These are phyloP conservation scores for Hemithea aestivaria DNA, from an alignment of 2,888 invertebrate genomes.

Conservation along the genomic window DNA sequence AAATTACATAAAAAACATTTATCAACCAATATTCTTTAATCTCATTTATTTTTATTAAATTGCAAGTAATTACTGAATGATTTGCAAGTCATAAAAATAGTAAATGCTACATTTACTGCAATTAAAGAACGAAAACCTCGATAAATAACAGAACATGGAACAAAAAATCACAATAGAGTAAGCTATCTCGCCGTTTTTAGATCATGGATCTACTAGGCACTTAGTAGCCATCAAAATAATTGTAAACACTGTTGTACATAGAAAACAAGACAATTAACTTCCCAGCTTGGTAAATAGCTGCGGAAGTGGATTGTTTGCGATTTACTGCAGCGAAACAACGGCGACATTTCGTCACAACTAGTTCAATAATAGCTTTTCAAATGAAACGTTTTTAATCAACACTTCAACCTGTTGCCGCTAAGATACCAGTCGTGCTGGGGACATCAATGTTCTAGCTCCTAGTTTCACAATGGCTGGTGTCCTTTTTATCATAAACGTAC, in stretches of 20 bases:
- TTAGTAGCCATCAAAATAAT: conserved; percentile 14
- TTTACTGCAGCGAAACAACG: conserved; percentile 31
- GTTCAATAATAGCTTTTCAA: conserved; percentile 29
- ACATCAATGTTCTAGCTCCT: conserved; percentile 4
- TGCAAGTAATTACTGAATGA: too few relatives aligned
- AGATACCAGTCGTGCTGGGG: conserved; percentile 17
- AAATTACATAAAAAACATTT: too few relatives aligned
- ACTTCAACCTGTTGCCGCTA: conserved; percentile 19
- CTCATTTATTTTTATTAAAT: too few relatives aligned
- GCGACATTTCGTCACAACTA: conserved; percentile 31
- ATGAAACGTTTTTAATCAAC: conserved; percentile 5
- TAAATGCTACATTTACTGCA: too few relatives aligned
- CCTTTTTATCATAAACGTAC: conserved; percentile 79
- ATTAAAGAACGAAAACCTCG: too few relatives aligned
- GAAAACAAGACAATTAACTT: conserved; percentile 16
- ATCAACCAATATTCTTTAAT: too few relatives aligned
- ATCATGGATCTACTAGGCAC: background rate
- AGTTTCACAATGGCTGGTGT: conserved; percentile 69
- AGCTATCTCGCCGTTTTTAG: background rate
- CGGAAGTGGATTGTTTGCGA: conserved; percentile 48
- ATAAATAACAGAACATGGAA: too few relatives aligned
- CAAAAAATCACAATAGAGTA: too few relatives aligned
- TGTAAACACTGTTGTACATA: conserved; percentile 8
- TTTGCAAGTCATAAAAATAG: too few relatives aligned
- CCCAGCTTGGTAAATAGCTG: conserved; percentile 19